These are phyloP conservation scores for Fistularia commersonii DNA, from an alignment of 2,797 vertebrate species.

Conservation along the genomic window DNA sequence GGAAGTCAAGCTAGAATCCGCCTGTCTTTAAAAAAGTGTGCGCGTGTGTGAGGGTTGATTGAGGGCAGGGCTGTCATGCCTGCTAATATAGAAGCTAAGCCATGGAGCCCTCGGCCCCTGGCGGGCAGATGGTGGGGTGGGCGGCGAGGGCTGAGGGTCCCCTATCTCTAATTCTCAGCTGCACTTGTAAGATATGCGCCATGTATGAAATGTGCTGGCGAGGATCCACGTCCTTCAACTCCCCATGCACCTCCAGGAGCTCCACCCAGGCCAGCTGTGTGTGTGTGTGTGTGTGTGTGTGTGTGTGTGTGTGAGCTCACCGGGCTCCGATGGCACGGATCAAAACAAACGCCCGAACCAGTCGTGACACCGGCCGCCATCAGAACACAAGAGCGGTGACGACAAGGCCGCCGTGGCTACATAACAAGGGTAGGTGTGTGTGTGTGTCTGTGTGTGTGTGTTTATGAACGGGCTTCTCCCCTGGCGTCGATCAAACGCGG, in stretches of 20 bases:
- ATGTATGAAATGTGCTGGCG: slow-evolving; percentile 77
- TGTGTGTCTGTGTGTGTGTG: slow-evolving; percentile 11
- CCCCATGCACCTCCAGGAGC: slow-evolving; percentile 54
- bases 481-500: slow-evolving; percentile 35
- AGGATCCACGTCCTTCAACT: slow-evolving; percentile 77
- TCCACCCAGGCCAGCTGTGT: slow-evolving; percentile 70
- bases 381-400: slow-evolving; percentile 50
- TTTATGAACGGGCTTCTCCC: background rate
- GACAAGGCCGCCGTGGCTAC: slow-evolving; percentile 47
- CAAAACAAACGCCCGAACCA: slow-evolving; percentile 73
- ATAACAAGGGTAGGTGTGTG: slow-evolving; percentile 33
- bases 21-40: slow-evolving; percentile 72
- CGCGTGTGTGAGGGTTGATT: slow-evolving; percentile 49
- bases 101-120: slow-evolving; percentile 32
- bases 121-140: slow-evolving; percentile 75
- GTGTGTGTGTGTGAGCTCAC: slow-evolving; percentile 64
- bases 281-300: slow-evolving; percentile 25
- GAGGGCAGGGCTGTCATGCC: slow-evolving; percentile 61
- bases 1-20: slow-evolving; percentile 69
- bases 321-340: slow-evolving; percentile 67
- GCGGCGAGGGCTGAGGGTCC: slow-evolving; percentile 59
- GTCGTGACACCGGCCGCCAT: slow-evolving; percentile 55
- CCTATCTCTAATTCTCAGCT: slow-evolving; percentile 62
- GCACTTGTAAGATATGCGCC: slow-evolving; percentile 69
- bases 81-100: slow-evolving; percentile 53